Conservation (phyloP, 1,140 invertebrate species). For the Pantala flavescens region DNA sequence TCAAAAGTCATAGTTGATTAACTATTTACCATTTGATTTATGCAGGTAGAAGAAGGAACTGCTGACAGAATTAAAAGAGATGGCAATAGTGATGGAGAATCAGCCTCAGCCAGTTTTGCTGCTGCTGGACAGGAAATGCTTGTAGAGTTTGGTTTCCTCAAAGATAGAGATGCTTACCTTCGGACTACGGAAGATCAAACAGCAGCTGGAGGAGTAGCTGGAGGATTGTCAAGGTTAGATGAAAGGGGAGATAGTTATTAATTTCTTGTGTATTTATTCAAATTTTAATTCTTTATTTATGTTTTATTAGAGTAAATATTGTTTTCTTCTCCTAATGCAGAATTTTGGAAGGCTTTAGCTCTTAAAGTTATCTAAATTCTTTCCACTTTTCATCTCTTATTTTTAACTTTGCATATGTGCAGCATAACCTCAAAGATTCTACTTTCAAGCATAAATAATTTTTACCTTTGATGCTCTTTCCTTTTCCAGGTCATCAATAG, state of each 20-base stretch:
- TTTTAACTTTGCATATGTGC: too few relatives aligned
- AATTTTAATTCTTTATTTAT: too few relatives aligned
- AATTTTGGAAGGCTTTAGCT: too few relatives aligned
- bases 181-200: slow-evolving; percentile 5
- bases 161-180: slow-evolving; percentile 22
- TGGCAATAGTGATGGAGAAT: neutral
- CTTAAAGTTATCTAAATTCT: too few relatives aligned
- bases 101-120: neutral
- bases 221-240: neutral
- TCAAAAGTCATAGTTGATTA: too few relatives aligned
- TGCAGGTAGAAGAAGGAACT: neutral
- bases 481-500: slow-evolving; percentile 23
- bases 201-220: neutral
- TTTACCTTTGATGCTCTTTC: too few relatives aligned
- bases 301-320: too few relatives aligned
- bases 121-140: slow-evolving; percentile 24
- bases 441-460: too few relatives aligned
- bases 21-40: neutral
- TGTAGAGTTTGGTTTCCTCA: slow-evolving; percentile 24
- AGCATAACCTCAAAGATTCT: too few relatives aligned
- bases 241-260: neutral
- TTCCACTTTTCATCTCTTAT: too few relatives aligned
- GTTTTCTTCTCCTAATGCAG: too few relatives aligned
- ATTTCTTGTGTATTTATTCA: too few relatives aligned
- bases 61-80: neutral